Base-by-base conservation (phyloP, 2,113 vertebrate species). In the Forbesichthys papilliferus region DNA sequence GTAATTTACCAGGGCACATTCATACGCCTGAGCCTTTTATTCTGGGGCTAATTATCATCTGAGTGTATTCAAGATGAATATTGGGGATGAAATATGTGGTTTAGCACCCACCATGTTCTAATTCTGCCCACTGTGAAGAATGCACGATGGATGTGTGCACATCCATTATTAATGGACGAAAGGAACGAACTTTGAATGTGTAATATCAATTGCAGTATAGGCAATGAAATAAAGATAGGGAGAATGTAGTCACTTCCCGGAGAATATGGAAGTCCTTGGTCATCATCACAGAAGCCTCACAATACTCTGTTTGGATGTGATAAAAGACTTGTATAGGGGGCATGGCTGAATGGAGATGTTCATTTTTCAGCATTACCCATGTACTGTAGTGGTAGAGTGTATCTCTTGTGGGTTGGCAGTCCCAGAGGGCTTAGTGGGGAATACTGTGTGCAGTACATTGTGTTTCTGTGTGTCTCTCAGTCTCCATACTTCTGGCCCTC, bases 401-500 rank as follows among this genome's bases (percentile, higher is more conserved):
- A 8, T 57, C 13, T n/a, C 13, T 16, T 56, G 20, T 56, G 20
- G 20, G 10, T 10, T 9, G 1, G 11, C 1, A 11, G 20, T 58
- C 9, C 7, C 20, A 20, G 55, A 20, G 16, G n/a, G 18, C 3
- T 27, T 56, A 52, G 10, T 52, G 27, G 27, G 27, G 27, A 27
- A 13, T 52, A 52, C 51, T 52, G 51, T 52, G 14, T 52, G 12
- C 51, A n/a, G 51, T n/a, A 52, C 14, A 13, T 36, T 61, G 70
- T 9, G 65, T 0, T 53, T 79, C 20, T 20, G 9, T 65, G 13
- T 47, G 13, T 9, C 61, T 51, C 75, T 67, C 86, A 98, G 96
- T 95, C 96, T 86, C 96, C 96, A 0, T 98, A 98, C 81, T 98
- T 97, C 83, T 98, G 96, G 96, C 95, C 96, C 86, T 98, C 96